phyloP scores from a whole-genome alignment of 2,113 vertebrate genomes.

The Eptesicus fuscus region DNA sequence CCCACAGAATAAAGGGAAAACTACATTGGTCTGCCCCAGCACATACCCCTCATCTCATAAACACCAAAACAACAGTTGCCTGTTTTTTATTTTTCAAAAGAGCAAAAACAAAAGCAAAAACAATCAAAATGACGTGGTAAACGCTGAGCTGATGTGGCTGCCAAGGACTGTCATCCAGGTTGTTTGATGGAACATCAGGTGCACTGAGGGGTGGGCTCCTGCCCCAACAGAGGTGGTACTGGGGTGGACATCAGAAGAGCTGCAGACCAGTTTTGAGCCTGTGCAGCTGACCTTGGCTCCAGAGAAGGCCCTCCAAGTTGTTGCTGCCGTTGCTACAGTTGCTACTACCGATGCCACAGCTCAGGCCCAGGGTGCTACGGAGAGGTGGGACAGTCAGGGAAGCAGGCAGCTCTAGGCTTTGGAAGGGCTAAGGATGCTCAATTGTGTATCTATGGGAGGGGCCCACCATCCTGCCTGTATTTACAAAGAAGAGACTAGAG shows the following conservation, averaged over 20 bases:
- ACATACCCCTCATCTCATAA: constrained; percentile 28
- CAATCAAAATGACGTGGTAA: constrained; percentile 34
- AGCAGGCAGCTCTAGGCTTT: not conserved
- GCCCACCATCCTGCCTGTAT: not conserved
- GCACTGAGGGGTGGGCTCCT: not conserved
- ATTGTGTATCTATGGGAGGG: not conserved
- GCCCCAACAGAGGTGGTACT: not conserved
- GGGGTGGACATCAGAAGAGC: constrained; percentile 78
- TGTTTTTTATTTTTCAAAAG: constrained; percentile 67
- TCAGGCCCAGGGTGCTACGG: constrained; percentile 47
- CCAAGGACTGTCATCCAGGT: not conserved
- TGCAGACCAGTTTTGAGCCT: constrained; percentile 84
- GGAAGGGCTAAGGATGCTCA: not conserved
- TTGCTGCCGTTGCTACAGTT: constrained; percentile 1
- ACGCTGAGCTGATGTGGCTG: not conserved
- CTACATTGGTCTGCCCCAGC: not conserved
- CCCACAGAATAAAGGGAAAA: not conserved
- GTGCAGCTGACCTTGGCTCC: constrained; percentile 84
- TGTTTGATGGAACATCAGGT: constrained; percentile 13
- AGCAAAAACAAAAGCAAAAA: not conserved
- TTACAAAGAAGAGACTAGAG: not conserved
- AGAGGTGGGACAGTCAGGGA: constrained; percentile 36
- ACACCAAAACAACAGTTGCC: constrained; percentile 26
- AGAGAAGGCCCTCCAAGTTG: constrained; percentile 77
- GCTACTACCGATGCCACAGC: constrained; percentile 56